Evolutionary conservation across 2,888 invertebrate species (phyloP), one percentile per base, ranked within the genome.

Genomic region (Volucella inflata): DNA sequence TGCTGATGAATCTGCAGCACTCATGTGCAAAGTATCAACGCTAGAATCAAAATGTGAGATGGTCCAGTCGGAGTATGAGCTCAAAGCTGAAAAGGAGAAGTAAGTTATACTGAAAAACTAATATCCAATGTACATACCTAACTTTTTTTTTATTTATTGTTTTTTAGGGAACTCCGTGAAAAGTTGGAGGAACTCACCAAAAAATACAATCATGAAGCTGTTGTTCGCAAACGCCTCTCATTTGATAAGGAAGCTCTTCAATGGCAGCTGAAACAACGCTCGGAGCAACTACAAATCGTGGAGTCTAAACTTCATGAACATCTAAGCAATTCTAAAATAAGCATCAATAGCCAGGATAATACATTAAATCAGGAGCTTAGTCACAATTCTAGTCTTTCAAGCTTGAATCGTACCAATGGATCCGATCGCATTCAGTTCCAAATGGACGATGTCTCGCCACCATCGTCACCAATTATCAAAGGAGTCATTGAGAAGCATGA

Each of bases 161-260:
- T 3, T 57, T 68, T 71, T 89, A 95, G 96, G 88, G 94, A 94
- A 89, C 92, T 96, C 12, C 92, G 94, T 11, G 94, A 94, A 71
- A 95, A 97, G 89, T 96, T 97, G 90, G 94, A 96, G 87, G 94
- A 95, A 60, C 92, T 98, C 72, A 93, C 95, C 46, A 96, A 96
- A 87, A 94, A 94, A 2, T 95, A 95, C 77, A 95, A 95, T 59
- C 94, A 96, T 74, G 96, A 97, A 90, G 93, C 94, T 1, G 95
- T 96, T 89, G 96, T 96, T 87, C 96, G 96, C 89, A 95, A 96
- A 82, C 93, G 97, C 1, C 92, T 97, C 59, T 94, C 95, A 0
- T 96, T 96, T 90, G 95, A 96, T 90, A 98, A 97, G 90, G 98
- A 98, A 92, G 97, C 98, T 92, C 93, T 98, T 2, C 94, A 96